These are phyloP conservation scores for Nothoprocta perdicaria DNA, from an alignment of 2,113 vertebrate genomes.

Conservation along the genomic window DNA sequence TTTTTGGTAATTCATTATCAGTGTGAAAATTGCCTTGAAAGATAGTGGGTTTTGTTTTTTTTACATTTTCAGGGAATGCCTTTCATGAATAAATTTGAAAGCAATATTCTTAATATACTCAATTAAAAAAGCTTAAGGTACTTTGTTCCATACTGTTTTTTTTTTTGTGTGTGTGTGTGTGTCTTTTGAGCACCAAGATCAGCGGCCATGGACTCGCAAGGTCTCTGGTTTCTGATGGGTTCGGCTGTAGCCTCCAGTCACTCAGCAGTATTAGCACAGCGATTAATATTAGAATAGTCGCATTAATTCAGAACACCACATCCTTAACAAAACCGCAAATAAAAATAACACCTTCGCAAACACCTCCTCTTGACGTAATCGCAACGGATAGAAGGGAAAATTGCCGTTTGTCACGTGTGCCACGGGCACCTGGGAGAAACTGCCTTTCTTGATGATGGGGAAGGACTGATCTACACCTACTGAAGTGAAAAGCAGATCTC, in stretches of 20 bases:
- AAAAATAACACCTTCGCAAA: not conserved
- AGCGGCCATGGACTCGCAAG: not conserved
- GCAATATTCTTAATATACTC: not conserved
- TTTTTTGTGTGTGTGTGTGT: not conserved
- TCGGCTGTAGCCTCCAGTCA: not conserved
- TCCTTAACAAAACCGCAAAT: not conserved
- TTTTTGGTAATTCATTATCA: too few species aligned
- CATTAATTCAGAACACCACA: not conserved
- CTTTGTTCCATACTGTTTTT: not conserved
- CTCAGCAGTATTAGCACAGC: not conserved
- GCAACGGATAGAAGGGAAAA: not conserved
- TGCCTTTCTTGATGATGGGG: not conserved
- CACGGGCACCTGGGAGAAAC: not conserved
- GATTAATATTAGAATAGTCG: not conserved
- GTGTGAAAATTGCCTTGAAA: too few species aligned
- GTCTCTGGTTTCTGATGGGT: not conserved
- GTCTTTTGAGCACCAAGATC: not conserved
- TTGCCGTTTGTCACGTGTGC: fast-evolving
- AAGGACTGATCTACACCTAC: not conserved
- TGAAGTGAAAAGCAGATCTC: not conserved
- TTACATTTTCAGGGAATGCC: not conserved
- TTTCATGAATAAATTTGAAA: fast-evolving
- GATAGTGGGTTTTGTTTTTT: too few species aligned
- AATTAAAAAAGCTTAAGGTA: not conserved
- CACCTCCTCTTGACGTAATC: not conserved